Percentiles rank a stretch among this genome's conserved stretches.
Conservation (phyloP, 2,113 vertebrate species). For the Vicugna pacos region DNA sequence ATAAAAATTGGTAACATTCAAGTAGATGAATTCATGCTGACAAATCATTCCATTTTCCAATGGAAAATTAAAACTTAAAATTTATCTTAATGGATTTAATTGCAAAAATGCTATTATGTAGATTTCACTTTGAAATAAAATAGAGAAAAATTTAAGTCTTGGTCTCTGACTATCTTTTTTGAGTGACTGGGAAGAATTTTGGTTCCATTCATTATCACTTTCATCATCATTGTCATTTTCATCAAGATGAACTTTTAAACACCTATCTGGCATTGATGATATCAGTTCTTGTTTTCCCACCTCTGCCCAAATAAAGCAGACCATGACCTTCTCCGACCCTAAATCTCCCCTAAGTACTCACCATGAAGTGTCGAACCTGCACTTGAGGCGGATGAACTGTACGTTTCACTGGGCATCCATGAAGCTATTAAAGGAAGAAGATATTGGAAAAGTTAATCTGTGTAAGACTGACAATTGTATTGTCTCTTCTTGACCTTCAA, state of each 20-base stretch:
- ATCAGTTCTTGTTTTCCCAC: not conserved
- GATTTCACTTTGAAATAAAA: constrained; percentile 19
- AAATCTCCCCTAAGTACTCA: not conserved
- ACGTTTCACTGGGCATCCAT: not conserved
- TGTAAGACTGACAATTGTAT: not conserved
- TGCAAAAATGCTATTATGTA: not conserved
- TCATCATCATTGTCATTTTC: not conserved
- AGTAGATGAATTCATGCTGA: not conserved
- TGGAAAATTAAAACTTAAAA: constrained; percentile 31
- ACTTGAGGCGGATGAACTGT: not conserved
- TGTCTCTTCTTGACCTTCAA: not conserved
- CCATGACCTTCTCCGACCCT: not conserved
- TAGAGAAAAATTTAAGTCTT: not conserved
- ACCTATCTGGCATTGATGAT: not conserved
- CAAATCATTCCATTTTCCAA: not conserved
- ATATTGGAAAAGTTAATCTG: not conserved
- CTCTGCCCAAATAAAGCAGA: not conserved
- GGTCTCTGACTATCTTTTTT: not conserved
- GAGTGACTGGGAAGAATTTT: constrained; percentile 1
- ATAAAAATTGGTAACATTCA: not conserved
- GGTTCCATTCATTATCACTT: not conserved
- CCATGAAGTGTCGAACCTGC: not conserved
- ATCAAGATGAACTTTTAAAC: not conserved
- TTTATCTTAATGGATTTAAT: not conserved
- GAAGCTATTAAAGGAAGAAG: constrained; percentile 38